A percentile compares a stretch with the other conserved stretches of the same genome.
phyloP scores from a whole-genome alignment of 2,888 invertebrate species.

The Scelioninae gen. 1 region DNA sequence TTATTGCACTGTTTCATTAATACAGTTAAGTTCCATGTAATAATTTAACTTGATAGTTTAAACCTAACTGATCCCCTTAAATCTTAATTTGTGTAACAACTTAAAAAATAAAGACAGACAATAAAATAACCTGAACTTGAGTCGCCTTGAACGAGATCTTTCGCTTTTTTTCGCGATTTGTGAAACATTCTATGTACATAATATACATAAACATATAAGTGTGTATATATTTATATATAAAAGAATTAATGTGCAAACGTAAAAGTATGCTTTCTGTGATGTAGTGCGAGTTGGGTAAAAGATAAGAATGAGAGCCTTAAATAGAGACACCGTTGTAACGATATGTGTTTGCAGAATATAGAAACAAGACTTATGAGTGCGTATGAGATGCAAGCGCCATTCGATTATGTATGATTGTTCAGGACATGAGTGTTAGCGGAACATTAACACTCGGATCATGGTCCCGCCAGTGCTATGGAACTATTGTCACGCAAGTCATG shows the following conservation, averaged over 20 bases:
- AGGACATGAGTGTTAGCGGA: too few relatives aligned
- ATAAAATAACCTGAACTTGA: constrained; percentile 24
- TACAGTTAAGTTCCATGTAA: too few relatives aligned
- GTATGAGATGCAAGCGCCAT: constrained; percentile 28
- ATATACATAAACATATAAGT: constrained; percentile 51
- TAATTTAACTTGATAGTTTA: too few relatives aligned
- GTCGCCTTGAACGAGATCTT: not conserved
- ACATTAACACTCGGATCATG: too few relatives aligned
- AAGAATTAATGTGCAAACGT: constrained; percentile 49
- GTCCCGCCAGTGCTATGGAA: constrained; percentile 42
- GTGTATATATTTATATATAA: constrained; percentile 44
- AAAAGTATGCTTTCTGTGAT: constrained; percentile 67
- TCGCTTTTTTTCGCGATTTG: not conserved
- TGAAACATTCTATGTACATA: constrained; percentile 54
- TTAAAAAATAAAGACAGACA: constrained; percentile 25
- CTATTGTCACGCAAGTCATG: constrained; percentile 54
- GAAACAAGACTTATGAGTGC: constrained; percentile 47
- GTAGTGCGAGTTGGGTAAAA: constrained; percentile 49
- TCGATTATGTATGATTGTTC: constrained; percentile 40
- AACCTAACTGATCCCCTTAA: not conserved
- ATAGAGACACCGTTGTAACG: constrained; percentile 55
- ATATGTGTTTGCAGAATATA: constrained; percentile 44
- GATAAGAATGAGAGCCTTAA: constrained; percentile 21
- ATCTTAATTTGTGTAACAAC: not conserved
- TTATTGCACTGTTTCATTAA: not conserved